Base-by-base conservation (phyloP, 2,797 vertebrate species). In the Enteromius thamalakanensis region DNA sequence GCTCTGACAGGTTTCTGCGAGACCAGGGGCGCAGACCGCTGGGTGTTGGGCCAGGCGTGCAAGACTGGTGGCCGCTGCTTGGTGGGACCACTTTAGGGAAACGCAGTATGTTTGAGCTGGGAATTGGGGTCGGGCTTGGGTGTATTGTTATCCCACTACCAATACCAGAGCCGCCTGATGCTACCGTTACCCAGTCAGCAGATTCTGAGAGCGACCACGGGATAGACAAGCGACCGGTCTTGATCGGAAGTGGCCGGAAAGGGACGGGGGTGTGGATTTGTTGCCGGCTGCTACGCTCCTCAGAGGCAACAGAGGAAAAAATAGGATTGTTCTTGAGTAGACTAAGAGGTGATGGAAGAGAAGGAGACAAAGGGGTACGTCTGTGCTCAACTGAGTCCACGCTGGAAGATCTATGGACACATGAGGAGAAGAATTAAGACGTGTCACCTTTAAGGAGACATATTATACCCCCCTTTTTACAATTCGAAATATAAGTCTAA, bases 241-340 rank as follows among this genome's bases (percentile, higher is more conserved):
- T 93, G 55, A 93, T 87, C 3, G 93, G 91, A 14, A 91, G 91
- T 23, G 94, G 95, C 12, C 94, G 93, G 71, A 89, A 92, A 17
- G 93, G 93, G 2, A 94, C 87, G 0, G 94, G 93, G 8, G 90
- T 70, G 0, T 91, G 91, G 69, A 92, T 74, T 17, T 91, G 75
- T 51, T 91, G 91, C 79, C 89, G 87, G 85, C 51, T 85, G 34
- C 64, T 78, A 67, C 85, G 90, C 23, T 88, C 71, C 1, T 94
- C 92, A 19, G 78, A 84, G 9, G 70, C 9, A 1, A 80, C 1
- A 3, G 87, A 70, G 6, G 87, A 84, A 3, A 90, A 87, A 79
- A 60, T 26, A 1, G 85, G 45, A 23, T 53, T 83, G 85, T 72
- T 76, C 51, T 87, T 90, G 8, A 87, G 51, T 32, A 84, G 72